These are phyloP conservation scores for Drosophila helvetica DNA, from an alignment of 2,888 invertebrate genomes.

Conservation along the genomic window DNA sequence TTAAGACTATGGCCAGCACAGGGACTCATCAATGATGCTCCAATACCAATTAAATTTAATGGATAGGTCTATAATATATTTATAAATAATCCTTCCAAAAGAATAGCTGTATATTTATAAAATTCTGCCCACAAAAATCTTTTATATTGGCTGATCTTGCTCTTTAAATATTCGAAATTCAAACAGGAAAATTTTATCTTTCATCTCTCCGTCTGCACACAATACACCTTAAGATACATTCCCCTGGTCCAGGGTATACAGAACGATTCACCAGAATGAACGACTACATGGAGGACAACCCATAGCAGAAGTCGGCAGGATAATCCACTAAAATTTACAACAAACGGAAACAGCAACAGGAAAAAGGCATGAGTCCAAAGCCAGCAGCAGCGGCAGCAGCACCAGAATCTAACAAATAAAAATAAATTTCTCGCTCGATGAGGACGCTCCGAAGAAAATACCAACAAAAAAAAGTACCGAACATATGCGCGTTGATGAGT, in stretches of 20 bases:
- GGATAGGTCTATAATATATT: not conserved
- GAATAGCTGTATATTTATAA: too few species aligned
- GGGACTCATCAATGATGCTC: not conserved
- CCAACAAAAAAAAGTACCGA: conserved; percentile 31
- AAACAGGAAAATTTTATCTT: too few species aligned
- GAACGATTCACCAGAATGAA: not conserved
- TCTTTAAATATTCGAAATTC: too few species aligned
- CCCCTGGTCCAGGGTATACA: not conserved
- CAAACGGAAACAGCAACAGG: conserved; percentile 81
- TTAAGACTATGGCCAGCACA: not conserved
- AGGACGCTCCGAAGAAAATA: conserved; percentile 1
- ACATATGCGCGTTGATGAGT: conserved; percentile 80
- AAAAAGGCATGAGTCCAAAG: conserved; percentile 50
- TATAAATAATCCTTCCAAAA: too few species aligned
- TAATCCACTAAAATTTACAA: conserved; percentile 81
- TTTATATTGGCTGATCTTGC: not conserved
- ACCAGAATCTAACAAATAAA: conserved; percentile 71
- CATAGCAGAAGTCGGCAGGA: conserved; percentile 63
- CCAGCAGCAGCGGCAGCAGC: conserved; percentile 37
- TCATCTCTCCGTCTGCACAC: too few species aligned
- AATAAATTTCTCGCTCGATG: conserved; percentile 66
- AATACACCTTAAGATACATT: not conserved
- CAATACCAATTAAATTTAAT: not conserved
- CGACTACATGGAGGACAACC: conserved; percentile 11
- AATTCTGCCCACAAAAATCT: too few species aligned